Evolutionary conservation across 2,797 vertebrate genomes (phyloP).

Genomic region (Apogon hyalosoma): DNA sequence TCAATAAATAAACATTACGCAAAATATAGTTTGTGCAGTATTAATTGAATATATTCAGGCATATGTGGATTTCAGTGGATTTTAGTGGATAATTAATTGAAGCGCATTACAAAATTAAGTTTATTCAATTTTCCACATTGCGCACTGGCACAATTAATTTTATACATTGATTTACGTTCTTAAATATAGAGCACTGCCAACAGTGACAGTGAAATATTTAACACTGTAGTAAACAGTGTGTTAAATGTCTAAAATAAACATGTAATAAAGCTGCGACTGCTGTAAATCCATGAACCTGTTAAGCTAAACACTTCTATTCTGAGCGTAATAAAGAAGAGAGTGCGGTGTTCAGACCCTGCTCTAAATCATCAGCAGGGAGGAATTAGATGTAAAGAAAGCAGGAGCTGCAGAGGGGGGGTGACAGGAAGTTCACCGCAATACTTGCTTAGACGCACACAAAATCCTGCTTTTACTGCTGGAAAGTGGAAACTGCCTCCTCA

Average conservation of each 20-base stretch:
- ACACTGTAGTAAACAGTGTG: background rate
- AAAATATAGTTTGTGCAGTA: no score
- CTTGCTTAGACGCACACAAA: conserved; percentile 60
- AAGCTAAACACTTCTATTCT: conserved; percentile 26
- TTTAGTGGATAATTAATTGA: no score
- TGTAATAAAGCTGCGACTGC: background rate
- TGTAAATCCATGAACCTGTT: conserved; percentile 25
- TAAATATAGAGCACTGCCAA: no score
- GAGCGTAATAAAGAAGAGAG: background rate
- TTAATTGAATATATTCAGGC: no score
- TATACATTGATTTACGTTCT: no score
- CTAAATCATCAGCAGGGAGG: background rate
- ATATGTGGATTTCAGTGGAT: no score
- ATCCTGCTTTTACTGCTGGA: conserved; percentile 55
- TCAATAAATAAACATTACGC: no score
- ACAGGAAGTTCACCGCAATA: conserved; percentile 59
- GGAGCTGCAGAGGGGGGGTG: background rate
- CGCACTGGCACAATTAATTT: no score
- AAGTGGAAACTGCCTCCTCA: conserved; percentile 41
- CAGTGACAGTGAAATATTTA: no score
- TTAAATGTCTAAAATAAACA: conserved; percentile 10
- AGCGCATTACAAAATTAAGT: no score
- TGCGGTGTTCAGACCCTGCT: conserved; percentile 11
- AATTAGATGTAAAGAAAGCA: conserved; percentile 2
- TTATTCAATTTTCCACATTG: no score